Percentiles rank a stretch among this genome's conserved stretches.
These are phyloP conservation scores for Sphinx pinastri DNA, from an alignment of 2,888 invertebrate species.

Conservation along the genomic window DNA sequence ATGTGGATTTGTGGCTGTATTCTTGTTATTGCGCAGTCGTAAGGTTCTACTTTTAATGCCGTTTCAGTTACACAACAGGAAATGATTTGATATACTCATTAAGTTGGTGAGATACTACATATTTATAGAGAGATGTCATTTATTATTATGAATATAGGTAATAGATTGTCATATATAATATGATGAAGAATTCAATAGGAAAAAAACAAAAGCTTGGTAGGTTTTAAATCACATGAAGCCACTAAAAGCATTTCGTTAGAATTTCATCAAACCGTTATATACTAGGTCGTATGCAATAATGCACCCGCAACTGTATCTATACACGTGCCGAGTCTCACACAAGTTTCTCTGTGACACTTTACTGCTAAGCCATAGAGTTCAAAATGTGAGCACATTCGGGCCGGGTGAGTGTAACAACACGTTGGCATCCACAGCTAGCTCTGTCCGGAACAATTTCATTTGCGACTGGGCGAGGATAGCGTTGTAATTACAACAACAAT, in stretches of 20 bases:
- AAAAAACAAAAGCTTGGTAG: constrained; percentile 33
- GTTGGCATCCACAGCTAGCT: constrained; percentile 77
- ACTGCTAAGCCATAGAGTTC: constrained; percentile 53
- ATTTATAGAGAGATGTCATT: neutral
- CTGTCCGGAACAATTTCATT: constrained; percentile 84
- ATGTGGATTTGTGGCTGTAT: constrained; percentile 69
- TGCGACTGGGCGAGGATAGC: constrained; percentile 83
- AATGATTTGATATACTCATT: neutral
- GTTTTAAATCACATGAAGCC: constrained; percentile 31
- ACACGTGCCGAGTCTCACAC: constrained; percentile 31
- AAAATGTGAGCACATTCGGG: constrained; percentile 54
- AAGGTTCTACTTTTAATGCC: constrained; percentile 19
- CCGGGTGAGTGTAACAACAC: constrained; percentile 68
- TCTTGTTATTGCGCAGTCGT: constrained; percentile 71
- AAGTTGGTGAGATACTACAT: neutral
- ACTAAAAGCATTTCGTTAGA: constrained; percentile 56
- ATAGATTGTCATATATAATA: constrained; percentile 4
- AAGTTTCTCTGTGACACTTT: constrained; percentile 37
- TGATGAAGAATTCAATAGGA: constrained; percentile 32
- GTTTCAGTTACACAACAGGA: constrained; percentile 29
- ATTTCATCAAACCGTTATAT: constrained; percentile 58
- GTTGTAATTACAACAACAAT: constrained; percentile 85
- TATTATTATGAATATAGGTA: neutral
- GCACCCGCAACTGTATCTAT: constrained; percentile 38
- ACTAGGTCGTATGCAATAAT: constrained; percentile 56